Conservation (phyloP, 2,113 vertebrate genomes). For the Myrmophylax atrothorax region DNA sequence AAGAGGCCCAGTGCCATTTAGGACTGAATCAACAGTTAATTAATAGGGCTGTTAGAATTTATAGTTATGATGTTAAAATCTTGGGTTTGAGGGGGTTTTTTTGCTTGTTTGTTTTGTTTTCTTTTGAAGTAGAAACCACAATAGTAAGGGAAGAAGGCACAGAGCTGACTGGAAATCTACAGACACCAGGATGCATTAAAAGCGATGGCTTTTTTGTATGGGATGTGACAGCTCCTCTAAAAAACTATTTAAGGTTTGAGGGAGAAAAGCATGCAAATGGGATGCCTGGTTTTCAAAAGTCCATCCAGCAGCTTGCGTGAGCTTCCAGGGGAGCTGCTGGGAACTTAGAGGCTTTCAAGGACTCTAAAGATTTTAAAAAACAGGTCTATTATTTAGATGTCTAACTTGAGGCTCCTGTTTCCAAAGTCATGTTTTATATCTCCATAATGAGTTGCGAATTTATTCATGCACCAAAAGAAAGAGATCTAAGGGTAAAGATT, state of each 20-base stretch:
- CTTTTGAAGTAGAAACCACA: not conserved
- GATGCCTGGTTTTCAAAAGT: constrained; percentile 48
- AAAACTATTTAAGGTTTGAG: constrained; percentile 23
- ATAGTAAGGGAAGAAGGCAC: not conserved
- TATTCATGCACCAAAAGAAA: constrained; percentile 37
- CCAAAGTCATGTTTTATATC: constrained; percentile 28
- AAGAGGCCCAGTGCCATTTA: not conserved
- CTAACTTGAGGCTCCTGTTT: constrained; percentile 39
- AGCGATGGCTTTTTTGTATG: constrained; percentile 18
- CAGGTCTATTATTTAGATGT: constrained; percentile 54
- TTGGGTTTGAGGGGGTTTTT: not conserved
- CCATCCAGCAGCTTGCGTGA: not conserved
- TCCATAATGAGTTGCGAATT: constrained; percentile 11
- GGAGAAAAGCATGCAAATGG: constrained; percentile 44
- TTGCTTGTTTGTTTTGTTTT: not conserved
- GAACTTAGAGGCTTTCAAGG: constrained; percentile 25
- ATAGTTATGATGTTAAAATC: not conserved
- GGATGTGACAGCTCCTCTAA: constrained; percentile 43
- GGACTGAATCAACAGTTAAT: not conserved
- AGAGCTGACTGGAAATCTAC: not conserved
- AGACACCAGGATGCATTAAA: constrained; percentile 43
- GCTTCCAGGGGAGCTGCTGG: constrained; percentile 51
- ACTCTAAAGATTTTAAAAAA: constrained; percentile 31
- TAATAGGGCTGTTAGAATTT: not conserved
- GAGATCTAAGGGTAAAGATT: constrained; percentile 17